Evolutionary conservation across 1,140 invertebrate genomes (phyloP).

Genomic region (Lethrus apterus): DNA sequence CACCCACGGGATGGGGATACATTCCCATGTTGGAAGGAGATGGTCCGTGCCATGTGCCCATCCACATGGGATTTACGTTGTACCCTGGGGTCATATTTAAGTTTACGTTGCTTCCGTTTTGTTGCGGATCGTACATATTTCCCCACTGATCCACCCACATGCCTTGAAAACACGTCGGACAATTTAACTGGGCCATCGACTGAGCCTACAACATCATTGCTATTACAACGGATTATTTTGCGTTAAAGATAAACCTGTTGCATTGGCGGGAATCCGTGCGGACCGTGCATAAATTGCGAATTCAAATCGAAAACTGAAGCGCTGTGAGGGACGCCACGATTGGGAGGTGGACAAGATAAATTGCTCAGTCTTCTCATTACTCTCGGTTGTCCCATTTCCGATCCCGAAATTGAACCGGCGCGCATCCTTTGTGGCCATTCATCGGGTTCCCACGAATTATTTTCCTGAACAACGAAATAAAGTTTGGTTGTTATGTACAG

Average conservation of each 20-base stretch:
- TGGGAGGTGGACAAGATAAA: constrained; percentile 27
- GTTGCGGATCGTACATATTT: constrained; percentile 42
- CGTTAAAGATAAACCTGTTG: constrained; percentile 38
- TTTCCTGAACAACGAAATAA: no score
- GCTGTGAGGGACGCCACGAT: constrained; percentile 34
- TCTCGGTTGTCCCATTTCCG: constrained; percentile 25
- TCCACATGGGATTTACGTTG: constrained; percentile 41
- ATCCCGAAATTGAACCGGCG: constrained; percentile 46
- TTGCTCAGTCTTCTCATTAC: constrained; percentile 34
- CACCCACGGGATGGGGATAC: constrained; percentile 34
- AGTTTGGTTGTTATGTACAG: no score
- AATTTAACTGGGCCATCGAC: constrained; percentile 61
- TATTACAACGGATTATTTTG: not conserved
- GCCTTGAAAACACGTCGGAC: constrained; percentile 47
- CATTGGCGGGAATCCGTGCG: constrained; percentile 38
- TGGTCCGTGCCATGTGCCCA: constrained; percentile 43
- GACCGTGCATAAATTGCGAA: constrained; percentile 32
- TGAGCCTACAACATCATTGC: constrained; percentile 49
- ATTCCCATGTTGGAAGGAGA: constrained; percentile 42
- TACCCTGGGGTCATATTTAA: constrained; percentile 48
- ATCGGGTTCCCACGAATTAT: constrained; percentile 43
- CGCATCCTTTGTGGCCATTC: constrained; percentile 37
- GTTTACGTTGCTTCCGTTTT: constrained; percentile 59
- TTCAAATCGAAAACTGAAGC: constrained; percentile 51
- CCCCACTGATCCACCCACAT: constrained; percentile 38